Percentiles rank a stretch among this genome's conserved stretches.
Conservation (phyloP, 2,113 vertebrate genomes). For the Bubalus kerabau region DNA sequence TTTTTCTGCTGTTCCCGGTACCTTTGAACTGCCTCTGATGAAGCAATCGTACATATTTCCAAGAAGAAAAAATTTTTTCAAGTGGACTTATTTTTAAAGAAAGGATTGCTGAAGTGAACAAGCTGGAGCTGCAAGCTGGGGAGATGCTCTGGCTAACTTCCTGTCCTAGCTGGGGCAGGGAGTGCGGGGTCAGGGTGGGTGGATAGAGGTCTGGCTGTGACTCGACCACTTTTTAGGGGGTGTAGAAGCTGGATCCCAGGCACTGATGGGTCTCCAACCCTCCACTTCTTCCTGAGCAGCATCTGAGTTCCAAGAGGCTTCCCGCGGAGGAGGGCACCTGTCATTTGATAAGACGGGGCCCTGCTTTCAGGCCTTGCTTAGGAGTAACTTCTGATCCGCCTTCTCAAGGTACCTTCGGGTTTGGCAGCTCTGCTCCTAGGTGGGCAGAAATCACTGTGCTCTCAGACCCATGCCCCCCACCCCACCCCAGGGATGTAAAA, state of each 20-base stretch:
- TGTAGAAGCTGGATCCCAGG: not conserved
- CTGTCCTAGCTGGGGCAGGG: not conserved
- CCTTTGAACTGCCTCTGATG: conserved; percentile 65
- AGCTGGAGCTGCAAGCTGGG: conserved; percentile 48
- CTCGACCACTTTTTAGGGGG: not conserved
- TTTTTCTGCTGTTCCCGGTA: conserved; percentile 30
- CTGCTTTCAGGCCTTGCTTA: not conserved
- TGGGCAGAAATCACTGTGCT: not conserved
- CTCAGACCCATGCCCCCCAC: not conserved
- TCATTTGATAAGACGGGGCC: not conserved
- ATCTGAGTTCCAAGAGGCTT: not conserved
- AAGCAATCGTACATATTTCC: conserved; percentile 71
- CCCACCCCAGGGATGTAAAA: accelerated
- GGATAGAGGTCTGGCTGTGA: not conserved
- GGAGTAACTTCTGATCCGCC: not conserved
- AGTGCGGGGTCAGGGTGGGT: accelerated
- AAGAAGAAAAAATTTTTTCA: conserved; percentile 56
- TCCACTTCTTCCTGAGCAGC: not conserved
- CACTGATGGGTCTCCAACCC: not conserved
- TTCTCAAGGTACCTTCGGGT: not conserved
- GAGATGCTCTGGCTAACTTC: conserved; percentile 31
- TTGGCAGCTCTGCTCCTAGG: not conserved
- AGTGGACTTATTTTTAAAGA: conserved; percentile 52
- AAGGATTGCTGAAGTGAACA: conserved; percentile 59
- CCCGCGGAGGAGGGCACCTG: not conserved